Evolutionary conservation across 2,797 vertebrate genomes (phyloP), one percentile per base, ranked within the genome.

Genomic region (Tapera naevia): DNA sequence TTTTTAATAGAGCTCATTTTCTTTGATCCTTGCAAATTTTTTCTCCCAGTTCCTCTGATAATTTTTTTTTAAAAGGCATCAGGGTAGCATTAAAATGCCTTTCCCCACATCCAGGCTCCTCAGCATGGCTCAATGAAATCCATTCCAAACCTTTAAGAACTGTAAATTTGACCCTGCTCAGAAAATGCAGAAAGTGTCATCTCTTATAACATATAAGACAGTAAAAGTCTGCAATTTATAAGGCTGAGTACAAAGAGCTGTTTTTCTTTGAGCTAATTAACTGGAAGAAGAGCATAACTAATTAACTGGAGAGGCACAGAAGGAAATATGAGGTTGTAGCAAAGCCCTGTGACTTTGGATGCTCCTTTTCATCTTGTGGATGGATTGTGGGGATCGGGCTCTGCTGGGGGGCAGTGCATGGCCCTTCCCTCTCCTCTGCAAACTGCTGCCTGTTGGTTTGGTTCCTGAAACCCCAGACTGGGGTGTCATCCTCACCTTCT

Each of bases 241-340:
- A 73, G 58, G 93, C 92, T 86, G 65, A 84, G 91, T 75, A 96
- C 89, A 95, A 93, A 94, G 94, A 76, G 82, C 91, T 97, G 93
- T 76, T 95, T 96, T 92, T 53, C 91, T 89, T 92, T 81, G 50
- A 95, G 85, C 91, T 96, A 95, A 97, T 95, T 97, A 97, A 93
- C 76, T 89, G 66, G 75, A 76, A 88, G 91, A 91, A 37, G 88
- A 93, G 89, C 87, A 93, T 84, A 88, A 89, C 94, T 97, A 95
- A 97, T 95, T 94, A 97, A 94, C 87, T 88, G 70, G 69, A 89
- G 80, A 89, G 91, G 80, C 61, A 72, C 76, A 23, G 43, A 81
- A 95, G 79, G 92, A 94, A 94, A 93, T 51, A 37, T 0, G 70
- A 94, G 92, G 93, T 25, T 79, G 85, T 37, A 89, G 91, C 75